phyloP scores from a whole-genome alignment of 2,888 invertebrate species.

The Dasysyrphus tricinctus region DNA sequence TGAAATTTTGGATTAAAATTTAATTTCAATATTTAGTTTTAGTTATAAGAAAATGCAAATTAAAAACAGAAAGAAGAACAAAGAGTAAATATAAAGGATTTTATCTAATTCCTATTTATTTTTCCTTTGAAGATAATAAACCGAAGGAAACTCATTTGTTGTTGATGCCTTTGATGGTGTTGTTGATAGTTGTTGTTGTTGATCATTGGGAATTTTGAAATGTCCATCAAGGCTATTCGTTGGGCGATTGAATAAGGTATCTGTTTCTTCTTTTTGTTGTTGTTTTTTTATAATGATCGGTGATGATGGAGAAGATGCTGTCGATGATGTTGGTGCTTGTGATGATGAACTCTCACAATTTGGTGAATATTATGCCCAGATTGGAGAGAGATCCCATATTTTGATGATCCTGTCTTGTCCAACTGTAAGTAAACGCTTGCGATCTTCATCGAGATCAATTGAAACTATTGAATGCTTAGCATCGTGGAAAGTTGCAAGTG shows the following conservation, averaged over 20 bases:
- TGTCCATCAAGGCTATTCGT: constrained; percentile 62
- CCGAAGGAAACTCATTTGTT: constrained; percentile 66
- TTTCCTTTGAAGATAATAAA: constrained; percentile 67
- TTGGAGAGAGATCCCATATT: constrained; percentile 93
- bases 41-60: constrained; percentile 9
- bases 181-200: background rate
- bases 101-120: constrained; percentile 29
- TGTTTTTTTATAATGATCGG: constrained; percentile 59
- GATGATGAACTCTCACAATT: constrained; percentile 68
- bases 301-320: constrained; percentile 54
- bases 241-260: constrained; percentile 68
- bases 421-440: constrained; percentile 94
- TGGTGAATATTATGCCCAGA: constrained; percentile 83
- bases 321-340: constrained; percentile 61
- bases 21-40: background rate
- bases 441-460: constrained; percentile 95
- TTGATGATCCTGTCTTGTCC: constrained; percentile 98
- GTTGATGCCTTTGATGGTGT: constrained; percentile 36
- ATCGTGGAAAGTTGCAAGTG: constrained; percentile 97
- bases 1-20: constrained; percentile 9
- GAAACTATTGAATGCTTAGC: constrained; percentile 95
- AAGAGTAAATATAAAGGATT: background rate
- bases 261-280: constrained; percentile 50
- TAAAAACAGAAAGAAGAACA: constrained; percentile 6
- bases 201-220: constrained; percentile 15